phyloP scores from a whole-genome alignment of 1,140 invertebrate species.

The Sitobion miscanthi region DNA sequence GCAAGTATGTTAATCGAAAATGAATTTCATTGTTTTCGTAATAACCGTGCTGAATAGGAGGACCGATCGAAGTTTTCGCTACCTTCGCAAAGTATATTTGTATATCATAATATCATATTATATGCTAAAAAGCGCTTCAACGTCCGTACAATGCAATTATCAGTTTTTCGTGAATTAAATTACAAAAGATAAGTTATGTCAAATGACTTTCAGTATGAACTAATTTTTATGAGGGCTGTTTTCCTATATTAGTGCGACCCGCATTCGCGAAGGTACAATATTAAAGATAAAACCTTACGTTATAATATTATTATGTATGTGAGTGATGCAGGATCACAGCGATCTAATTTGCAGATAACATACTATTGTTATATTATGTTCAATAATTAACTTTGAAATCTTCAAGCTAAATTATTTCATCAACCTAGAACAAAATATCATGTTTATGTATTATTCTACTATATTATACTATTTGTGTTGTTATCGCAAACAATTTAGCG shows the following conservation, averaged over 20 bases:
- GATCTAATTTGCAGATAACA: neutral
- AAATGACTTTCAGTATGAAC: neutral
- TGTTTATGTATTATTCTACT: neutral
- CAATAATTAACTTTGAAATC: neutral
- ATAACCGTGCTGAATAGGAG: neutral
- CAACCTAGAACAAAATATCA: neutral
- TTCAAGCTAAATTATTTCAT: neutral
- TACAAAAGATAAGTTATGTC: neutral
- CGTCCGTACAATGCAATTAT: neutral
- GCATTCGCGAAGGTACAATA: neutral
- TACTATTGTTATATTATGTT: neutral
- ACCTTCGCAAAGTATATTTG: neutral
- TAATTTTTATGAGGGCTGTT: conserved; percentile 19
- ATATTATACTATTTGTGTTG: too few relatives aligned
- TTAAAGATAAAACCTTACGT: conserved; percentile 13
- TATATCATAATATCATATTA: neutral
- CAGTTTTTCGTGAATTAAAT: conserved; percentile 6
- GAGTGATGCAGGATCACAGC: neutral
- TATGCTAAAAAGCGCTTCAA: neutral
- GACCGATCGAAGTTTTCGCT: neutral
- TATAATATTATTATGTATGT: neutral
- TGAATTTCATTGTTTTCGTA: neutral
- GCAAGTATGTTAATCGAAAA: neutral
- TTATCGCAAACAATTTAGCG: too few relatives aligned
- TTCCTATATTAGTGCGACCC: neutral